Evolutionary conservation across 1,140 invertebrate genomes (phyloP).

Genomic region (Diprion similis): DNA sequence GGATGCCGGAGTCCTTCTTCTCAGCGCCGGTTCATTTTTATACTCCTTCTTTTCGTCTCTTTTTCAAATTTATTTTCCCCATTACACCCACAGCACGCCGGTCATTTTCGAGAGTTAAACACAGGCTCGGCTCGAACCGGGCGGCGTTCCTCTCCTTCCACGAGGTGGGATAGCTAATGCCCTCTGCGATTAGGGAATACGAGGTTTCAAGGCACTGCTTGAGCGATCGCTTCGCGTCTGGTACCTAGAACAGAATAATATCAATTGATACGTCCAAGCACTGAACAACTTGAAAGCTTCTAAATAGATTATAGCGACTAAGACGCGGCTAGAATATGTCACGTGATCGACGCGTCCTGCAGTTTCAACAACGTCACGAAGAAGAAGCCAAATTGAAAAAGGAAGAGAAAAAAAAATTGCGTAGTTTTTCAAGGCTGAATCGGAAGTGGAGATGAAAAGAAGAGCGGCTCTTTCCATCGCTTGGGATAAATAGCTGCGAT

Average conservation of each 20-base stretch:
- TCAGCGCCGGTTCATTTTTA: too few relatives aligned
- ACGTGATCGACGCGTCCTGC: too few relatives aligned
- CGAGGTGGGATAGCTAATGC: background rate
- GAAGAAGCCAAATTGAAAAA: too few relatives aligned
- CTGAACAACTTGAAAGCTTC: too few relatives aligned
- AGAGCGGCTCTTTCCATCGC: background rate
- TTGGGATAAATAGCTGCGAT: background rate
- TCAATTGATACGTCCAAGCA: too few relatives aligned
- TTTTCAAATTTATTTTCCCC: background rate
- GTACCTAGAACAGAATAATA: too few relatives aligned
- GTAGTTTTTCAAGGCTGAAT: background rate
- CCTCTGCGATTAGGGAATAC: background rate
- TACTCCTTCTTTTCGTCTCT: background rate
- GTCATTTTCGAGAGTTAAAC: conserved; percentile 1
- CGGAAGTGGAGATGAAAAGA: background rate
- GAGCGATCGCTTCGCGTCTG: too few relatives aligned
- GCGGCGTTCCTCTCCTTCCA: background rate
- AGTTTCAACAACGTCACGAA: background rate
- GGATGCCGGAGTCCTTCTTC: too few relatives aligned
- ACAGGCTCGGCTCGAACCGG: background rate
- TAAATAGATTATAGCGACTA: too few relatives aligned
- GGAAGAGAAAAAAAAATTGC: background rate
- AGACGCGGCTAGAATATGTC: too few relatives aligned
- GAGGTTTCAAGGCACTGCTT: background rate
- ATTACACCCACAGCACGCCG: background rate